A percentile compares a stretch with the other conserved stretches of the same genome.
These are phyloP conservation scores for Homarus americanus DNA, from an alignment of 1,140 invertebrate species.

Conservation along the genomic window DNA sequence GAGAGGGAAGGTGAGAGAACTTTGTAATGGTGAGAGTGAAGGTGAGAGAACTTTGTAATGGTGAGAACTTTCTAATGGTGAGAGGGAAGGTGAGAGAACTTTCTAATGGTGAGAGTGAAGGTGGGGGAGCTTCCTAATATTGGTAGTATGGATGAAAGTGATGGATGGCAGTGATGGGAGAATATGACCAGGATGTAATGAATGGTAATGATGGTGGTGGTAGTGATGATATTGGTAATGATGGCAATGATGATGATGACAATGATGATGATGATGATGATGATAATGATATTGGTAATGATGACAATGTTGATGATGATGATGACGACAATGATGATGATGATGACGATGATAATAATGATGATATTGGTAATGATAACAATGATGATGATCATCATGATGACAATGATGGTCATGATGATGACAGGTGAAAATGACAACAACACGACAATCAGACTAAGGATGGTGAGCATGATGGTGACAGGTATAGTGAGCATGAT, in stretches of 20 bases:
- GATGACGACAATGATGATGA: slow-evolving; percentile 12
- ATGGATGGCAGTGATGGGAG: slow-evolving; percentile 7
- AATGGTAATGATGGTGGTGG: slow-evolving; percentile 35
- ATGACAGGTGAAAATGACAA: background rate
- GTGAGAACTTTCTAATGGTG: no score
- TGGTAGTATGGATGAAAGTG: slow-evolving; percentile 14
- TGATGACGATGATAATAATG: background rate
- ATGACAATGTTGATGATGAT: no score
- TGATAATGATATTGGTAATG: no score
- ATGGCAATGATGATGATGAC: slow-evolving; percentile 6
- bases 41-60: no score
- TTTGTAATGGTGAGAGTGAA: no score
- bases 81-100: no score
- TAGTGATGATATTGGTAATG: no score
- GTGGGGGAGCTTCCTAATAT: no score
- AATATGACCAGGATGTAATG: slow-evolving; percentile 4
- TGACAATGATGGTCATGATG: background rate
- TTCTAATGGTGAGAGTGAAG: no score
- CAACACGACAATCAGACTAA: no score
- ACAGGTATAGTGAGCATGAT: background rate
- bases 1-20: no score
- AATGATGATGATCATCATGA: background rate
- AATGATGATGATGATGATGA: slow-evolving; percentile 33
- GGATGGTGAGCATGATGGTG: slow-evolving; percentile 8
- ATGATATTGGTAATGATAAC: slow-evolving; percentile 8